A percentile compares a stretch with the other conserved stretches of the same genome.
Conservation (phyloP, 23 tunicate species). For the Phallusia fumigata region DNA sequence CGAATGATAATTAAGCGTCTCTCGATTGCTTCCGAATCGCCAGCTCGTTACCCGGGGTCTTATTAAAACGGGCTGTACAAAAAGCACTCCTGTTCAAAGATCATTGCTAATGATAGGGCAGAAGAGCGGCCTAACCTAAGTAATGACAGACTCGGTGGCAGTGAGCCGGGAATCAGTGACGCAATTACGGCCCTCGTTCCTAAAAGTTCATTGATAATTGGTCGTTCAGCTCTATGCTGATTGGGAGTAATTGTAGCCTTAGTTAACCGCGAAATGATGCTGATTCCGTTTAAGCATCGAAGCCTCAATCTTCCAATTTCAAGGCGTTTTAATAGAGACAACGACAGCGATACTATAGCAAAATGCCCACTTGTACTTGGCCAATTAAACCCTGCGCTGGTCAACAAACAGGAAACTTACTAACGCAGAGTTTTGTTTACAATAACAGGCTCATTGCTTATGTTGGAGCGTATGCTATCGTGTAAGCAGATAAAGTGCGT, state of each 20-base stretch:
- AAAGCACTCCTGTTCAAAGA: neutral
- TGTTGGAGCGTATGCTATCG: neutral
- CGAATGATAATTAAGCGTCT: neutral
- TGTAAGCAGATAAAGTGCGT: neutral
- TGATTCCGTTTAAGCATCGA: neutral
- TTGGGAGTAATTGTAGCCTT: neutral
- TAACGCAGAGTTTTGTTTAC: neutral
- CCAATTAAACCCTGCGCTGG: neutral
- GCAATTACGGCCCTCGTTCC: neutral
- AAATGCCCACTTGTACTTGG: neutral
- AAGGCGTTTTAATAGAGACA: neutral
- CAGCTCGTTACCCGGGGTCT: neutral
- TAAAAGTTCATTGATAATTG: neutral
- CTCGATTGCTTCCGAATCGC: constrained; percentile 2
- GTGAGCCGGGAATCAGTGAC: neutral
- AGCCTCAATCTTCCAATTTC: neutral
- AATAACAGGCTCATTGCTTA: neutral
- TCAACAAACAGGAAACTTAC: neutral
- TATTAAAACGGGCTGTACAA: neutral
- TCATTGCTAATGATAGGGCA: neutral
- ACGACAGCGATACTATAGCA: neutral
- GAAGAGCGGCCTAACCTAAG: neutral
- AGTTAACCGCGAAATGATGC: neutral
- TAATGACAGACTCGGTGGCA: neutral
- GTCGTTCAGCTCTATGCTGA: neutral